Conservation (phyloP, 2,888 invertebrate genomes). For the Anarsia innoxiella region DNA sequence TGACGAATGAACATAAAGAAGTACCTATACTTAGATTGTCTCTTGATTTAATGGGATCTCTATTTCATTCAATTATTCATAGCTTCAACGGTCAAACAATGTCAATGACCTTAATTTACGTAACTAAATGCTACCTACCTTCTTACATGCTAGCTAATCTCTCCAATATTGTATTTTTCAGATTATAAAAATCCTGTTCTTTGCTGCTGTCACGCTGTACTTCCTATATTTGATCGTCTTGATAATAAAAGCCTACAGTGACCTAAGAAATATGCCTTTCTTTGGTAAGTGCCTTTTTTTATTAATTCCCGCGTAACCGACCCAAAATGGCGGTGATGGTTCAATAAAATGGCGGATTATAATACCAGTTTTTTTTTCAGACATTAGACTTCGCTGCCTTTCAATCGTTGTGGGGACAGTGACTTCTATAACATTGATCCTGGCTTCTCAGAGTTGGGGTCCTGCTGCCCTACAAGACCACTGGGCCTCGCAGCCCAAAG, state of each 20-base stretch:
- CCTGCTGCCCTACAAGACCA: conserved; percentile 94
- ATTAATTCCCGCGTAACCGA: not conserved
- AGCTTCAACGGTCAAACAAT: too few relatives aligned
- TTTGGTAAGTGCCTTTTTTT: conserved; percentile 97
- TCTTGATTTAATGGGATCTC: too few relatives aligned
- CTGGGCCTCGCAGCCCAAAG: conserved; percentile 91
- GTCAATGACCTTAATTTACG: too few relatives aligned
- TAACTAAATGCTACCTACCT: too few relatives aligned
- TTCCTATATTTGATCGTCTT: conserved; percentile 88
- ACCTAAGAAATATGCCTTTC: conserved; percentile 96
- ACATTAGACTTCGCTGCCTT: conserved; percentile 92
- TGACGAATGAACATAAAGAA: too few relatives aligned
- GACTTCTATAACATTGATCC: conserved; percentile 80
- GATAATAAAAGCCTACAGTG: conserved; percentile 92
- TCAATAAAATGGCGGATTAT: too few relatives aligned
- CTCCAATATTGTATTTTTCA: conserved; percentile 57
- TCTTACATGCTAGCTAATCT: too few relatives aligned
- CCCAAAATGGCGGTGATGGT: not conserved
- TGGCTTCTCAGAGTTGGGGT: conserved; percentile 90
- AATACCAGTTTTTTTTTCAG: conserved; percentile 78
- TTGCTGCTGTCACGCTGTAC: conserved; percentile 88
- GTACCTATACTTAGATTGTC: too few relatives aligned
- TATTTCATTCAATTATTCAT: too few relatives aligned
- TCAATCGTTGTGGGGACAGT: conserved; percentile 90
- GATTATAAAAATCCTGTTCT: conserved; percentile 94